Percentiles rank a stretch among this genome's conserved stretches.
Conservation (phyloP, 2,113 vertebrate genomes). For the Hucho hucho region DNA sequence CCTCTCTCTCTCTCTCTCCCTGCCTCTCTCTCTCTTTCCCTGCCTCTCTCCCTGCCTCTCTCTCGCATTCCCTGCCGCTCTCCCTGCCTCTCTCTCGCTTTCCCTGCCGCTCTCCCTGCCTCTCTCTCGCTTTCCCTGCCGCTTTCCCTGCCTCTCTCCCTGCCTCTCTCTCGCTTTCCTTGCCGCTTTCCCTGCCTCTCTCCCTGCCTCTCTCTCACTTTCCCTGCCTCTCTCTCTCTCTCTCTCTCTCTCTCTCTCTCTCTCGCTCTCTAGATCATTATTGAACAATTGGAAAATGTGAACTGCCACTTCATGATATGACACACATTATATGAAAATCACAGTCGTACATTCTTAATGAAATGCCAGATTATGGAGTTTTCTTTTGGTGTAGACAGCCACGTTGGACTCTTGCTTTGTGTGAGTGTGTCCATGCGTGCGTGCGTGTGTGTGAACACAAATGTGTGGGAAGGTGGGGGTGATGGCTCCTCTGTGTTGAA, state of each 20-base stretch:
- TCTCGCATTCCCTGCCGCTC: constrained; percentile 16
- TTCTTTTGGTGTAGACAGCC: constrained; percentile 36
- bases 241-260: constrained; percentile 18
- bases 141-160: background rate
- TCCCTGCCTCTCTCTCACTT: too few relatives aligned
- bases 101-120: background rate
- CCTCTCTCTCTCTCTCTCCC: constrained; percentile 29
- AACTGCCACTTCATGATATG: constrained; percentile 70
- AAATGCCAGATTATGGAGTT: constrained; percentile 56
- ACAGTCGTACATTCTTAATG: constrained; percentile 74
- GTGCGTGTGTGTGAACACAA: background rate
- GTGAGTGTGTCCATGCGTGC: constrained; percentile 10
- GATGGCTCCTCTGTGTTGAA: background rate
- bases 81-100: background rate
- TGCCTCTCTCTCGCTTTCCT: constrained; percentile 51
- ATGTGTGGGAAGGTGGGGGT: background rate
- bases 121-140: too few relatives aligned
- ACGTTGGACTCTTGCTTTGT: background rate
- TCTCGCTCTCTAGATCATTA: constrained; percentile 73
- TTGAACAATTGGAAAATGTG: constrained; percentile 74
- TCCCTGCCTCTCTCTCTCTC: too few relatives aligned
- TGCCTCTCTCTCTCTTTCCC: too few relatives aligned
- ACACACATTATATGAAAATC: constrained; percentile 76
- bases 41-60: too few relatives aligned
- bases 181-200: constrained; percentile 50